Base-by-base conservation (phyloP, 2,888 invertebrate species). In the Oasisia sp. region DNA sequence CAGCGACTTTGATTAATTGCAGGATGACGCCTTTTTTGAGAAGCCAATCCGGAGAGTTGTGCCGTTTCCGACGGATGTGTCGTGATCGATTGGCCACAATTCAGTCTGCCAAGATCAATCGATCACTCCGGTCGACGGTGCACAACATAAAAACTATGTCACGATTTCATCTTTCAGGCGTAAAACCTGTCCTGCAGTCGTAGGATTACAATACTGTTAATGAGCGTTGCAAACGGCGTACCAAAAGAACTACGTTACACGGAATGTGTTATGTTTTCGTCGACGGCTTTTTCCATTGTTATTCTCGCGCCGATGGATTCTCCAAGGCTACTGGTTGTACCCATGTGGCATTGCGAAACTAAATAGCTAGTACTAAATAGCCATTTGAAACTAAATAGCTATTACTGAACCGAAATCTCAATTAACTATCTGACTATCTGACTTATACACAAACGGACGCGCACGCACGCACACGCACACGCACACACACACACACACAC, bases 21-120 rank as follows among this genome's bases (percentile, higher is more conserved):
- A n/a, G 74, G n/a, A 74, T 74, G 27, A n/a, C 74, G 74, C 74
- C 74, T 74, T 74, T 74, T 74, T 74, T 74, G 74, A 74, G 74
- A 74, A 74, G n/a, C 19, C 74, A 74, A 74, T 74, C 74, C 19
- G 38, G 38, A 74, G 74, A 74, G 74, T 74, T n/a, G n/a, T 27
- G 27, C 74, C 74, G 74, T 74, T 74, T 74, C 74, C 74, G 74
- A 74, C 74, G 74, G 74, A 27, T 74, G 19, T 74, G 74, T 74
- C 74, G 74, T 74, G 74, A 74, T 74, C 74, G 74, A 74, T 74
- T 74, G 74, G 7, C 74, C 74, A 74, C 19, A 14, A 27, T 74
- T 27, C 19, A 74, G 74, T n/a, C 19, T 74, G 74, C 27, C 74
- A 27, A 7, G 19, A 74, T 74, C 74, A 74, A 74, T 74, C 74